A percentile compares a stretch with the other conserved stretches of the same genome.
phyloP scores from a whole-genome alignment of 2,113 vertebrate genomes.

The Misgurnus anguillicaudatus region DNA sequence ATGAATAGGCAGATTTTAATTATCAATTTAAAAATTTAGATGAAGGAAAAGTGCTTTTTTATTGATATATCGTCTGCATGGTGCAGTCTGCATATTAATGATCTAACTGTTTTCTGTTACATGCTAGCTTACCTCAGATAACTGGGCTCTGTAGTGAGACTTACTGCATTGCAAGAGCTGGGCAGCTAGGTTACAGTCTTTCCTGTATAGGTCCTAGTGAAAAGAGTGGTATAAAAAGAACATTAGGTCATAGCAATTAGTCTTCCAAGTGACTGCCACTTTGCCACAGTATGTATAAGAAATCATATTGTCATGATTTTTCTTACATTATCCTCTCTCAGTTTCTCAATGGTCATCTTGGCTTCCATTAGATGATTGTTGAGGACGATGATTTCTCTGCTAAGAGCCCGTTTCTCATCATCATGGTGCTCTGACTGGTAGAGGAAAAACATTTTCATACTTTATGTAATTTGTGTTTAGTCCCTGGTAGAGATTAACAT shows the following conservation, averaged over 20 bases:
- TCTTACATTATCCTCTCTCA: constrained; percentile 94
- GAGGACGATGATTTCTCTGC: constrained; percentile 94
- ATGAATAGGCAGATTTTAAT: too few relatives aligned
- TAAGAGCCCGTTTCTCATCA: constrained; percentile 93
- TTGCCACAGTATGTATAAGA: not conserved
- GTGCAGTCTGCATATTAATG: not conserved
- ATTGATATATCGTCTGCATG: not conserved
- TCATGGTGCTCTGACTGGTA: constrained; percentile 91
- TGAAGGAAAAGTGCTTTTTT: not conserved
- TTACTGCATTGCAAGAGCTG: constrained; percentile 97
- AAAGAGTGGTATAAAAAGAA: not conserved
- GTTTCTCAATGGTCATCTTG: constrained; percentile 96
- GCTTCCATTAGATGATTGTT: constrained; percentile 97
- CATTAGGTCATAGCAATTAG: not conserved
- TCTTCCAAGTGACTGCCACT: not conserved
- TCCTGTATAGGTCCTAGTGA: constrained; percentile 90
- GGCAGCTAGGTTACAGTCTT: constrained; percentile 95
- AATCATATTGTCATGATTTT: constrained; percentile 24
- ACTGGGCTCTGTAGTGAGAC: constrained; percentile 85
- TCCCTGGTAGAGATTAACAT: not conserved
- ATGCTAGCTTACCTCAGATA: constrained; percentile 84
- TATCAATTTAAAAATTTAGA: too few relatives aligned
- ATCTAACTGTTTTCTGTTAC: not conserved
- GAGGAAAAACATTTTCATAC: constrained; percentile 18
- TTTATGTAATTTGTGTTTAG: not conserved